Conservation (phyloP, 2,797 vertebrate species). For the Myripristis murdjan region DNA sequence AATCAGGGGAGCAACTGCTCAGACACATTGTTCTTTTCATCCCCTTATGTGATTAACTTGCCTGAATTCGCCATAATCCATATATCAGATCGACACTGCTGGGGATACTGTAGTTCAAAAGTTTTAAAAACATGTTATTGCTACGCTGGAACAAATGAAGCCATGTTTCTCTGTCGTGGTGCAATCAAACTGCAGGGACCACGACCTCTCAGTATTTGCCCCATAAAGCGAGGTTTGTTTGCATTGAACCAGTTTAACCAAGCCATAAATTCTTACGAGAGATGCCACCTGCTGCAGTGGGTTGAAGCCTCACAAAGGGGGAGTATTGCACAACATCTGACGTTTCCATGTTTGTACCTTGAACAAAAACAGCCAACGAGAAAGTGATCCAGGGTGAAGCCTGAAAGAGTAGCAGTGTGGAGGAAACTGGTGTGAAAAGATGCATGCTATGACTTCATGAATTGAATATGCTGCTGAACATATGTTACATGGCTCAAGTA, state of each 20-base stretch:
- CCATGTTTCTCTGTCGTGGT: slow-evolving; percentile 40
- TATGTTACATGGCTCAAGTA: slow-evolving; percentile 22
- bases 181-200: slow-evolving; percentile 51
- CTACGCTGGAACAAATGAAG: slow-evolving; percentile 22
- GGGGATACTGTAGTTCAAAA: slow-evolving; percentile 1
- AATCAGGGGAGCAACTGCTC: background rate
- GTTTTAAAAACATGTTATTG: slow-evolving; percentile 21
- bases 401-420: background rate
- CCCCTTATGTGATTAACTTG: background rate
- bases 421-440: background rate
- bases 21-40: background rate
- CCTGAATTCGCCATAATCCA: background rate
- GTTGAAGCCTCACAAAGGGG: slow-evolving; percentile 50
- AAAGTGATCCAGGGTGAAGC: background rate
- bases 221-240: slow-evolving; percentile 73
- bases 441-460: slow-evolving; percentile 1
- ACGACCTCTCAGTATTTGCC: slow-evolving; percentile 68
- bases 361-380: slow-evolving; percentile 27
- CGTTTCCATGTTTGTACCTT: slow-evolving; percentile 20
- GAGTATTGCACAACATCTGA: slow-evolving; percentile 49
- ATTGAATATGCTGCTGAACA: slow-evolving; percentile 5
- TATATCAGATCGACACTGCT: background rate
- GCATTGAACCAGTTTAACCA: slow-evolving; percentile 71
- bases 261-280: slow-evolving; percentile 70
- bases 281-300: slow-evolving; percentile 71